phyloP scores from a whole-genome alignment of 2,797 vertebrate genomes.

The Chromis chromis region DNA sequence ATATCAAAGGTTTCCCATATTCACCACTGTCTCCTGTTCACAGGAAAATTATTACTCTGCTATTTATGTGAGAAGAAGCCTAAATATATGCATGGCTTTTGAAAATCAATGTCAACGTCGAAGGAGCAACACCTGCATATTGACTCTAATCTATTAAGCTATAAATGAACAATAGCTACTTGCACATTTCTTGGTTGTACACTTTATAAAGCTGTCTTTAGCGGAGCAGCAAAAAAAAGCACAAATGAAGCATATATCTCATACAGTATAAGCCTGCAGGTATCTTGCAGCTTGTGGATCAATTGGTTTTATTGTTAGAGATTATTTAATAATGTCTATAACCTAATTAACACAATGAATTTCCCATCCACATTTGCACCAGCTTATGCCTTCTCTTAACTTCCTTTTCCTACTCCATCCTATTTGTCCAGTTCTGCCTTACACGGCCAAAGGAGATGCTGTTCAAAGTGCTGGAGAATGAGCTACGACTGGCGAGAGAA shows the following conservation, averaged over 20 bases:
- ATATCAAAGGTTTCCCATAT: neutral
- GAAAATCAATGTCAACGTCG: too few species aligned
- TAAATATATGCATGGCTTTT: too few species aligned
- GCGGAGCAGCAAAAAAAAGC: neutral
- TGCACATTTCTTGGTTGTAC: neutral
- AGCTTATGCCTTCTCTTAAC: neutral
- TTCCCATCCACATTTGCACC: neutral
- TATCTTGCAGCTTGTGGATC: neutral
- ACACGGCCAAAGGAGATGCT: neutral
- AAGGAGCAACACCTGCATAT: too few species aligned
- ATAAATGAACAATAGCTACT: neutral
- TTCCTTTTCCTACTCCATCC: neutral
- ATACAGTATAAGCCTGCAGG: neutral
- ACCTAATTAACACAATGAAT: neutral
- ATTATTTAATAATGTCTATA: neutral
- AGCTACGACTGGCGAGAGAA: constrained; percentile 3
- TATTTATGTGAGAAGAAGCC: too few species aligned
- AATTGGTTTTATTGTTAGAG: neutral
- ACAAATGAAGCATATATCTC: neutral
- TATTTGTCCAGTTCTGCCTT: neutral
- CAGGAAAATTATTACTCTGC: too few species aligned
- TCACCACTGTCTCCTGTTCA: too few species aligned
- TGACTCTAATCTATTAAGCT: neutral
- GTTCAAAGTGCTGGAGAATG: neutral
- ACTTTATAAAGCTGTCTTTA: neutral